Evolutionary conservation across 2,888 invertebrate species (phyloP), one percentile per base, ranked within the genome.

Genomic region (Brenthis daphne): DNA sequence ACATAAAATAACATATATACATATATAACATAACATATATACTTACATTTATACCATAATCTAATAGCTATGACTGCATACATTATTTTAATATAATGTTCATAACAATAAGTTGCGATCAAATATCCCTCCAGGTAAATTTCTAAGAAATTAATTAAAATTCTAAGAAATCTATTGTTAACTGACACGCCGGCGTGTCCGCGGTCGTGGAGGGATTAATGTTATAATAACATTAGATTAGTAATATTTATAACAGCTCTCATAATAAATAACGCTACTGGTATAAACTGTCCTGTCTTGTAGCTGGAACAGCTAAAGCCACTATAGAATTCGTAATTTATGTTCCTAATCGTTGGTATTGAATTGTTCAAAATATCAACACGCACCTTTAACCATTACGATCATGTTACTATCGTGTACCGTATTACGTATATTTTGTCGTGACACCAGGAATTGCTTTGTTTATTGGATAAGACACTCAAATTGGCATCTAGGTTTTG

Each of bases 311-410:
- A 61, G 56, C 66, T 60, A 57, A 68, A 70, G 67, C 68, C 64
- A 63, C 68, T 64, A 61, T 54, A 60, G 55, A 70, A 68, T 67
- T 47, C 57, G 67, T 72, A 69, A 70, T 69, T 69, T 70, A 73
- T 73, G 47, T 69, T 61, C 60, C 67, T 73, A 73, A 74, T 74
- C 67, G 68, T 56, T 65, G 57, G 64, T 67, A 75, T 70, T 72
- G 71, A 74, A 75, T 75, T 73, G 70, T 73, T 75, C 72, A 67
- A 73, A 72, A 74, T 75, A 75, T 75, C 75, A 75, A 74, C 75
- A 74, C 66, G 58, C 66, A 64, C 67, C 57, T 64, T 61, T 57
- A 68, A 56, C 51, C 60, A 64, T 37, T 64, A 33, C 16, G 61
- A 65, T 67, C 65, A 55, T 69, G 72, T 65, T 68, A 50, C 54